Conservation (phyloP, 2,797 vertebrate species). For the Hephaestus fuliginosus region DNA sequence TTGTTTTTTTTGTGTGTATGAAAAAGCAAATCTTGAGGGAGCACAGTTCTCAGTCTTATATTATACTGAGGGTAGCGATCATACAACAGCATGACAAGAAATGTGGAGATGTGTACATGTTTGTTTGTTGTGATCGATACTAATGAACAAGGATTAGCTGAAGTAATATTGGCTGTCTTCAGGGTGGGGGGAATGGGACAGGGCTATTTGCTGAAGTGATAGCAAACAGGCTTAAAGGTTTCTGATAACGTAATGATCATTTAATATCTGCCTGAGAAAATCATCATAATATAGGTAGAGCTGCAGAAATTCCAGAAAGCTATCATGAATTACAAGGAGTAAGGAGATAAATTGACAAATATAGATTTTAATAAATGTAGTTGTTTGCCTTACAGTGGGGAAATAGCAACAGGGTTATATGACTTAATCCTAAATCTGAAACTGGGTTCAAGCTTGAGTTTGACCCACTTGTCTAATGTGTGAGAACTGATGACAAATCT, state of each 20-base stretch:
- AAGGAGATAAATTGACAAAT: too few species aligned
- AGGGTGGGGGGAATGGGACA: conserved; percentile 7
- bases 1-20: conserved; percentile 23
- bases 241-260: conserved; percentile 42
- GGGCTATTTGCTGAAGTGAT: conserved; percentile 47
- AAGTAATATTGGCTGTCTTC: conserved; percentile 51
- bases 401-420: background rate
- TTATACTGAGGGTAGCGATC: conserved; percentile 39
- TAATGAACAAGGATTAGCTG: conserved; percentile 67
- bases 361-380: conserved; percentile 17
- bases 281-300: background rate
- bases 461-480: background rate
- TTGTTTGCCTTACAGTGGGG: background rate
- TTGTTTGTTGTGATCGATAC: conserved; percentile 69
- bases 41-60: conserved; percentile 16
- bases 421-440: background rate
- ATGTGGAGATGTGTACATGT: conserved; percentile 58
- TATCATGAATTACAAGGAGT: background rate
- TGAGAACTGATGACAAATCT: background rate
- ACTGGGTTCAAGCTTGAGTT: background rate
- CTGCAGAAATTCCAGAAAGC: conserved; percentile 17
- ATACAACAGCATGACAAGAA: conserved; percentile 44
- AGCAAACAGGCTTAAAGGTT: conserved; percentile 41
- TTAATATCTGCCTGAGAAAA: conserved; percentile 48
- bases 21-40: conserved; percentile 31